Evolutionary conservation across 2,797 vertebrate species (phyloP), one percentile per base, ranked within the genome.

Genomic region (Acanthurus leucopareius): DNA sequence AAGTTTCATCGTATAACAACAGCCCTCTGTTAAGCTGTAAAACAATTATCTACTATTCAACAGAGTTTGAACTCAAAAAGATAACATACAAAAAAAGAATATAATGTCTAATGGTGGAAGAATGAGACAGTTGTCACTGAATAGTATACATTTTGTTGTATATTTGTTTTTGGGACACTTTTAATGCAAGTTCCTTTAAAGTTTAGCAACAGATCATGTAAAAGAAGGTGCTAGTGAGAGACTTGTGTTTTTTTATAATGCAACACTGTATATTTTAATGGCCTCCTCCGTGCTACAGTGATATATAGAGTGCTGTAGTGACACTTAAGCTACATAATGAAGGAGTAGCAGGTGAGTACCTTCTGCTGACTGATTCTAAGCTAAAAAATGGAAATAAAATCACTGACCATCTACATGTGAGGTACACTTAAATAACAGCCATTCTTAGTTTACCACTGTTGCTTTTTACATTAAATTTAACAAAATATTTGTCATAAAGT

Each of bases 191-290:
- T 57, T 77, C n/a, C n/a, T 62, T 8, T 9, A 44, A 65, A 51
- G n/a, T 25, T 28, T 17, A 66, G 9, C 58, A 58, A n/a, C 52
- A 75, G 20, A 63, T 75, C 7, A 53, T 67, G 56, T 58, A 42
- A 57, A 28, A 19, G 19, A 56, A 44, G n/a, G 32, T 65, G 38
- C 45, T 40, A 28, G 32, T 48, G 42, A 59, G 62, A 9, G 11
- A n/a, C 56, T 13, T 15, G 28, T 67, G 57, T 71, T 62, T 77
- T 35, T 58, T 9, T 15, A 38, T 60, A 40, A 58, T 1, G 0
- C 47, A 19, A 48, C 20, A 71, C 19, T n/a, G 28, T 74, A 65
- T 60, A 51, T 74, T n/a, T 53, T 67, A 11, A 70, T 56, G 10
- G 57, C 71, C 20, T 28, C 28, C 45, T 45, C 14, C 32, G n/a